Percentiles rank a stretch among this genome's conserved stretches.
Evolutionary conservation across 2,797 vertebrate species (phyloP).

Genomic region (Chaunax sp.): DNA sequence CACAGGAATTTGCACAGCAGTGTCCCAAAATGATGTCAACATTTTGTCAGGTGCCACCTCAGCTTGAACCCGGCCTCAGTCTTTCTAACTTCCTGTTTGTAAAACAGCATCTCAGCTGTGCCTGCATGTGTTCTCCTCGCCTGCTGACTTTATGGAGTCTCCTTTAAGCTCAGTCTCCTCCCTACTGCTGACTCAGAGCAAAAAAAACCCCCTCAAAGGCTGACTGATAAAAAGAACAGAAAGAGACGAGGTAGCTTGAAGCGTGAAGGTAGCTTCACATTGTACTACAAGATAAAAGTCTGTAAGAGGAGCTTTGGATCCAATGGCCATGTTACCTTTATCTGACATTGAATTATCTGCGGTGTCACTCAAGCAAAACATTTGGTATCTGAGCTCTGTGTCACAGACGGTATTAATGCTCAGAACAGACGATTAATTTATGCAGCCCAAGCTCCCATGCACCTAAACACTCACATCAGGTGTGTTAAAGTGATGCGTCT

Average conservation of each 20-base stretch:
- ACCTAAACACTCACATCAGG: neutral
- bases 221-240: constrained; percentile 24
- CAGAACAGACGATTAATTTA: neutral
- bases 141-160: constrained; percentile 13
- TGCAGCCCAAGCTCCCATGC: neutral
- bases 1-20: neutral
- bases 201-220: neutral
- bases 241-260: constrained; percentile 16
- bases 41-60: constrained; percentile 66
- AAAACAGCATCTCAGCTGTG: constrained; percentile 39
- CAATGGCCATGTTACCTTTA: constrained; percentile 5
- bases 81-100: constrained; percentile 43
- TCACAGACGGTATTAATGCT: neutral
- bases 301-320: neutral
- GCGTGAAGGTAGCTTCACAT: constrained; percentile 12
- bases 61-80: constrained; percentile 48
- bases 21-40: constrained; percentile 28
- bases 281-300: constrained; percentile 13
- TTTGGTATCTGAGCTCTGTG: constrained; percentile 13
- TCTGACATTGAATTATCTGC: constrained; percentile 11
- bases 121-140: constrained; percentile 21
- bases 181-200: constrained; percentile 16
- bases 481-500: neutral
- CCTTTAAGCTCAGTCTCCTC: constrained; percentile 7
- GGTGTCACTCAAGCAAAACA: neutral